phyloP scores from a whole-genome alignment of 2,888 invertebrate species.

The Athetis lepigone region DNA sequence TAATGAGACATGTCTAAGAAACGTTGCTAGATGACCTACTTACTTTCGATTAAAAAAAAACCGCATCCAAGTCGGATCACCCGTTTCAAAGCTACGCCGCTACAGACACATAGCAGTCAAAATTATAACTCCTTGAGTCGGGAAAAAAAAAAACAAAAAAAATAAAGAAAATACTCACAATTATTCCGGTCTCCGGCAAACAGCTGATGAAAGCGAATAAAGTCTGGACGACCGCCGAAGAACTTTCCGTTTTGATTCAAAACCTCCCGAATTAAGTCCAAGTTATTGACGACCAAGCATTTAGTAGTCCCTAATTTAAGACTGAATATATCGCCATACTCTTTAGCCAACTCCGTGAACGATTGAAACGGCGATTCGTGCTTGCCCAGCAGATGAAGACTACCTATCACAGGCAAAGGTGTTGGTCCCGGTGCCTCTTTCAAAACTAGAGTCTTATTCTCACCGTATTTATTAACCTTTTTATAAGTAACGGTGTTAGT shows the following conservation, averaged over 20 bases:
- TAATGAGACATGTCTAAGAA: too few relatives aligned
- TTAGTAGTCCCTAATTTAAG: slow-evolving; percentile 92
- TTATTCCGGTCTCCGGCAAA: slow-evolving; percentile 96
- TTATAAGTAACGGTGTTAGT: slow-evolving; percentile 70
- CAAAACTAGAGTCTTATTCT: slow-evolving; percentile 66
- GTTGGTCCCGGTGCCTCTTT: slow-evolving; percentile 92
- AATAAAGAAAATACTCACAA: slow-evolving; percentile 95
- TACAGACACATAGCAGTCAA: too few relatives aligned
- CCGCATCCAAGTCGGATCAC: too few relatives aligned
- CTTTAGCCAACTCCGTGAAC: slow-evolving; percentile 92
- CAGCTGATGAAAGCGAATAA: slow-evolving; percentile 94
- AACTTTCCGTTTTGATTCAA: slow-evolving; percentile 94
- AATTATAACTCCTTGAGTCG: too few relatives aligned
- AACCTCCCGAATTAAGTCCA: slow-evolving; percentile 93
- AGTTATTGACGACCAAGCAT: slow-evolving; percentile 94
- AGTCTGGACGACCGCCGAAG: slow-evolving; percentile 96
- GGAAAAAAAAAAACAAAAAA: too few relatives aligned
- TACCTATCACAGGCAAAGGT: slow-evolving; percentile 93
- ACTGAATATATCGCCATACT: slow-evolving; percentile 94
- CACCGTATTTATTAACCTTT: slow-evolving; percentile 72
- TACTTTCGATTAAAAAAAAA: too few relatives aligned
- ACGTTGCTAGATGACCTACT: too few relatives aligned
- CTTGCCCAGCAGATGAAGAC: slow-evolving; percentile 92
- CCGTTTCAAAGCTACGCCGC: too few relatives aligned
- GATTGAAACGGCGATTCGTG: slow-evolving; percentile 93